Conservation (phyloP, 2,113 vertebrate species). For the Cricetomys ansorgei region DNA sequence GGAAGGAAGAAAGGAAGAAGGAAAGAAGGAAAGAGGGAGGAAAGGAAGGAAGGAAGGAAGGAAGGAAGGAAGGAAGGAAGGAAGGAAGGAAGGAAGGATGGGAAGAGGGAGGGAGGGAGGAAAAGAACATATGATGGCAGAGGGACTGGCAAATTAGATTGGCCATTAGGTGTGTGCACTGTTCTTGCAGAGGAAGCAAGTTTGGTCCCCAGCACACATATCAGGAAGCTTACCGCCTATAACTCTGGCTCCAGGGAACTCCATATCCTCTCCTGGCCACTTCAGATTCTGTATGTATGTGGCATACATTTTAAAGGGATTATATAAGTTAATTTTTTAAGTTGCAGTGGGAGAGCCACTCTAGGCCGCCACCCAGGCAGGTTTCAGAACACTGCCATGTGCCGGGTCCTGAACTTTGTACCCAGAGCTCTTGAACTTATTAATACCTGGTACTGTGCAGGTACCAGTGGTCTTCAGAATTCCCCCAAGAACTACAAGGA, state of each 20-base stretch:
- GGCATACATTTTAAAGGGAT: background rate
- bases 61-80: accelerated
- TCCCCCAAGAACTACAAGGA: background rate
- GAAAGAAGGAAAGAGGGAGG: accelerated
- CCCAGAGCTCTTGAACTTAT: background rate
- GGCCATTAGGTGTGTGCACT: background rate
- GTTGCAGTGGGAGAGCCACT: background rate
- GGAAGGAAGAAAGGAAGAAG: too few relatives aligned
- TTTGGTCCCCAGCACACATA: background rate
- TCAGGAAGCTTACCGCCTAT: background rate
- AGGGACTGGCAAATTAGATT: background rate
- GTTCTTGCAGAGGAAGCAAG: background rate
- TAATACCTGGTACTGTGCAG: background rate
- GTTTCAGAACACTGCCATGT: background rate
- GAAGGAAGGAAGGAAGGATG: background rate
- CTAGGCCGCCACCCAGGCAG: background rate
- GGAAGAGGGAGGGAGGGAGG: too few relatives aligned
- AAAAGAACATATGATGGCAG: background rate
- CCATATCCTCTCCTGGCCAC: background rate
- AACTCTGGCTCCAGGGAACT: background rate
- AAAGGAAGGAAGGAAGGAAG: accelerated
- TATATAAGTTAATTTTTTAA: background rate
- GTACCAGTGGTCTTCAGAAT: background rate
- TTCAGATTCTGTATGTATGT: background rate
- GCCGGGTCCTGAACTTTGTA: background rate